Evolutionary conservation across 2,888 invertebrate genomes (phyloP).

Genomic region (Drosophila mulleri): DNA sequence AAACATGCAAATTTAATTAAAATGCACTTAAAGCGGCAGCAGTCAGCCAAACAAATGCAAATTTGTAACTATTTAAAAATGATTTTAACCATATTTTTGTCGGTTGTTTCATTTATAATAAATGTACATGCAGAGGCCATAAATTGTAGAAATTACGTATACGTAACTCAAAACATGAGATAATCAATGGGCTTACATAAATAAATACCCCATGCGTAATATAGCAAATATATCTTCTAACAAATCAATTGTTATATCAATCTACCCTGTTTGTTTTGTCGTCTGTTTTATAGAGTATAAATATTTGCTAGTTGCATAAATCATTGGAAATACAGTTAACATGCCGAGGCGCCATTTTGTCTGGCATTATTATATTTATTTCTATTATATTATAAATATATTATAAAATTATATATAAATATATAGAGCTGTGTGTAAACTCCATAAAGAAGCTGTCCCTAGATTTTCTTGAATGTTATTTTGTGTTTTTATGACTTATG

Average conservation of each 20-base stretch:
- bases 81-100: constrained; percentile 29
- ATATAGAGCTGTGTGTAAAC: constrained; percentile 1
- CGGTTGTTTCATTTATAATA: neutral
- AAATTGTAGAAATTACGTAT: constrained; percentile 16
- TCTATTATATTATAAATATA: neutral
- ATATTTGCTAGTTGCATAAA: constrained; percentile 40
- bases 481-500: no score
- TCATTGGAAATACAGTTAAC: constrained; percentile 49
- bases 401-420: no score
- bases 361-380: neutral
- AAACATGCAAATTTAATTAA: constrained; percentile 70
- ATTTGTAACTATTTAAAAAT: constrained; percentile 38
- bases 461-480: constrained; percentile 1
- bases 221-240: neutral
- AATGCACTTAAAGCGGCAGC: constrained; percentile 55
- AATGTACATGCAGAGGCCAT: neutral
- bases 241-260: neutral
- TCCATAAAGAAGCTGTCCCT: neutral
- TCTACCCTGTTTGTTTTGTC: neutral
- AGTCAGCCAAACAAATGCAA: constrained; percentile 44
- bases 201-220: neutral
- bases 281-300: constrained; percentile 7
- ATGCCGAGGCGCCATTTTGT: neutral
- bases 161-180: neutral
- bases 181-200: neutral